Conservation (phyloP, 1,140 invertebrate genomes). For the Drosophila micromelanica region DNA sequence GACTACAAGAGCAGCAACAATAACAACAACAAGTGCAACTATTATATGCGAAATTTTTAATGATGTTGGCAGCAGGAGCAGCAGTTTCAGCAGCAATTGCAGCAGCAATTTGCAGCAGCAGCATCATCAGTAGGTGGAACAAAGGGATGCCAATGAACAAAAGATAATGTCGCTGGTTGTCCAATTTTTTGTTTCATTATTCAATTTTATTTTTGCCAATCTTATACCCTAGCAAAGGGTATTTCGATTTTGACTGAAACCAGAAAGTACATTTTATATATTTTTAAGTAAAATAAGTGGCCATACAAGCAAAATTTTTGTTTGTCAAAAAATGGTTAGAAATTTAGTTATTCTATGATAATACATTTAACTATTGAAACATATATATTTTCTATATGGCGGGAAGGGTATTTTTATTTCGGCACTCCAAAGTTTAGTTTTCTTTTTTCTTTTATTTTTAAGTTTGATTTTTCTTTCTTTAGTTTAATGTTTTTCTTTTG, state of each 20-base stretch:
- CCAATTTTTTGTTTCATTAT: neutral
- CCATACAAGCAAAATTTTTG: no score
- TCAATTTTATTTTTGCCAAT: slow-evolving; percentile 4
- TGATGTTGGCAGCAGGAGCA: slow-evolving; percentile 33
- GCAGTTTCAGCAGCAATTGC: neutral
- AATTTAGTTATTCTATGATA: no score
- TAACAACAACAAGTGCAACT: slow-evolving; percentile 25
- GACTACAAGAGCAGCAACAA: slow-evolving; percentile 33
- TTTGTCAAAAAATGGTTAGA: no score
- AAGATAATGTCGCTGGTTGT: slow-evolving; percentile 24
- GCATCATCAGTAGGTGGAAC: slow-evolving; percentile 18
- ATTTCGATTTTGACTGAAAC: no score
- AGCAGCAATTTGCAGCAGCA: neutral
- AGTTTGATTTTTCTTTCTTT: neutral
- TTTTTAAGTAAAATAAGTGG: no score
- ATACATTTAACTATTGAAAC: no score
- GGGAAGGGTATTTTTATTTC: no score
- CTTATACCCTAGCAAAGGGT: no score
- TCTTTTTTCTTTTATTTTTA: no score
- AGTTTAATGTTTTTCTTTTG: slow-evolving; percentile 39
- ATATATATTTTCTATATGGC: no score
- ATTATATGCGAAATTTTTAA: slow-evolving; percentile 75
- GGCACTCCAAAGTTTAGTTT: no score
- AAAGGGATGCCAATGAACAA: slow-evolving; percentile 39
- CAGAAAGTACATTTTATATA: no score